Base-by-base conservation (phyloP, 2,888 invertebrate genomes). In the Diabrotica balteata region DNA sequence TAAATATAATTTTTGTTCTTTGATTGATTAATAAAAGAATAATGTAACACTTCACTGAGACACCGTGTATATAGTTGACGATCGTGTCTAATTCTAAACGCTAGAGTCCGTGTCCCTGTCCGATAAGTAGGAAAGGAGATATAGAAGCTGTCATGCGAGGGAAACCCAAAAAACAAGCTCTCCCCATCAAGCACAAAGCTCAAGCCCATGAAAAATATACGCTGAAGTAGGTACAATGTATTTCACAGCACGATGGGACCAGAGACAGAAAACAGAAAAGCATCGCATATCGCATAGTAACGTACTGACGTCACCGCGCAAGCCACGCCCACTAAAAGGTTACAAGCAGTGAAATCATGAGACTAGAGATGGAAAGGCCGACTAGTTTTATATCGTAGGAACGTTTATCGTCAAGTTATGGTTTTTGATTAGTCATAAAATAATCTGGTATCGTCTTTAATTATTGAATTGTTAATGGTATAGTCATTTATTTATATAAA, bases 301-400 rank as follows among this genome's bases (percentile, higher is more conserved):
- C 63, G 57, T 63, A 55, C 59, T 72, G 70, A 70, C 72, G 72
- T 70, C 72, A 72, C 22, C 44, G 58, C 51, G 55, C 22, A 65
- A 64, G 50, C 70, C 70, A 68, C 72, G 70, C 72, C 72, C 63
- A 64, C 72, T 44, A 47, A 54, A 61, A 57, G 45, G 64, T 65
- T 47, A 51, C 53, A 42, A 58, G 54, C 67, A 51, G 52, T 65
- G 64, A 69, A 62, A 71, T 71, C 63, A 62, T 63, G 47, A 47
- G 8, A 32, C 45, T 52, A 64, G 64, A 64, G 64, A 10, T 64
- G 64, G 55, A 11, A 4, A 32, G 4, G 32, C 32, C 3, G 1
- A 32, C 2, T 32, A 2, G 5, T 32, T 32, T 32, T 32, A 17
- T 2, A 17, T 17, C 1, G 32, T 32, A 32, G 32, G 32, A 32